Conservation (phyloP, 2,797 vertebrate species). For the Xenops minutus region DNA sequence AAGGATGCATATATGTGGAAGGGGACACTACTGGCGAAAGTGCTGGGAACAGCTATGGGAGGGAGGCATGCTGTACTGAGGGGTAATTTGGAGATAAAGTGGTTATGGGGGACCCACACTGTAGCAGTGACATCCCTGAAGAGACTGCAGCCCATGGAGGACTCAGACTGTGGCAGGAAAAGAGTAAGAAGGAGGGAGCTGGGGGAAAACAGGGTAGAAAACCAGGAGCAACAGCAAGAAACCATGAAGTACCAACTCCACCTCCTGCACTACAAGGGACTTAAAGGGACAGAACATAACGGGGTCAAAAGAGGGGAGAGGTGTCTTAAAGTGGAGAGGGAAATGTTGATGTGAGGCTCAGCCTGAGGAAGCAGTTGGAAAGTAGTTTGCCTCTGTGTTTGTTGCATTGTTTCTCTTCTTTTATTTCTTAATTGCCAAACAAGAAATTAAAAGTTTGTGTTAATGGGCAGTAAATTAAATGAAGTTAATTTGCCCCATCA, state of each 20-base stretch:
- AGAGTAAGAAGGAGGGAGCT: not conserved
- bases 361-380: not conserved
- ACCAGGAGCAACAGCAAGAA: not conserved
- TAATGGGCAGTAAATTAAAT: not conserved
- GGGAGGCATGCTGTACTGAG: not conserved
- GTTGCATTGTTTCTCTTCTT: not conserved
- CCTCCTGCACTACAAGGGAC: not conserved
- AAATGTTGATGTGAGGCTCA: not conserved
- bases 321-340: fast-evolving
- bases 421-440: not conserved
- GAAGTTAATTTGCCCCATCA: not conserved
- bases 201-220: not conserved
- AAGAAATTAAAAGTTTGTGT: not conserved
- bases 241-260: not conserved
- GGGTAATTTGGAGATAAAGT: not conserved
- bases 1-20: not conserved
- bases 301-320: not conserved
- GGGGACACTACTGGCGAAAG: not conserved
- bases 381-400: fast-evolving
- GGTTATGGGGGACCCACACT: not conserved
- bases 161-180: not conserved
- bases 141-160: not conserved
- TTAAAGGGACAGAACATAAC: fast-evolving
- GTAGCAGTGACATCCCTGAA: not conserved
- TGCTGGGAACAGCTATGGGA: not conserved